Percentiles rank a stretch among this genome's conserved stretches.
These are phyloP conservation scores for Lepilemur ruficaudatus DNA, from an alignment of 2,797 vertebrate species.

Conservation along the genomic window DNA sequence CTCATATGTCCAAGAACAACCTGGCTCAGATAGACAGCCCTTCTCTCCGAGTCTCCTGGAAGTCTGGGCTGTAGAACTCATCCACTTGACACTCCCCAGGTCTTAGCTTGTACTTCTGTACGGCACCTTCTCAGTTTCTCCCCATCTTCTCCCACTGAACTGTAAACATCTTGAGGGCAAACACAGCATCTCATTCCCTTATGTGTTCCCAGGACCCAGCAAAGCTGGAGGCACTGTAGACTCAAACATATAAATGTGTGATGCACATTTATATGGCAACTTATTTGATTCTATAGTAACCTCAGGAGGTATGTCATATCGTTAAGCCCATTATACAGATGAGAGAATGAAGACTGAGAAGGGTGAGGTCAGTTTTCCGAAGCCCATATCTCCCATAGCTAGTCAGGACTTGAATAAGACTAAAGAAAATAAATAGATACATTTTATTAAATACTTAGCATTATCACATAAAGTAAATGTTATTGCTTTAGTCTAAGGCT, in stretches of 20 bases:
- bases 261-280: neutral
- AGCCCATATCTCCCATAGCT: neutral
- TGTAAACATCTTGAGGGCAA: neutral
- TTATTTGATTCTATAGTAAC: neutral
- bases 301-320: neutral
- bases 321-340: neutral
- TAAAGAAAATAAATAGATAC: neutral
- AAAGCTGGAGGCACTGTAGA: neutral
- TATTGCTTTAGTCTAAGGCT: neutral
- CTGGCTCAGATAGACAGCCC: neutral
- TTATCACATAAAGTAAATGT: neutral
- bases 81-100: too few relatives aligned
- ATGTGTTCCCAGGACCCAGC: neutral
- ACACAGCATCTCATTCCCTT: neutral
- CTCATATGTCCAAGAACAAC: neutral
- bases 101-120: neutral
- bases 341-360: neutral
- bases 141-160: neutral
- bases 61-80: too few relatives aligned
- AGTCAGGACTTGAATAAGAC: neutral
- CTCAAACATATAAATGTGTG: neutral
- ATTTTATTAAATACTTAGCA: neutral
- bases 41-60: neutral
- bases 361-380: neutral
- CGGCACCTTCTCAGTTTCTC: neutral